Evolutionary conservation across 2,888 invertebrate species (phyloP).

Genomic region (Nebria salina): DNA sequence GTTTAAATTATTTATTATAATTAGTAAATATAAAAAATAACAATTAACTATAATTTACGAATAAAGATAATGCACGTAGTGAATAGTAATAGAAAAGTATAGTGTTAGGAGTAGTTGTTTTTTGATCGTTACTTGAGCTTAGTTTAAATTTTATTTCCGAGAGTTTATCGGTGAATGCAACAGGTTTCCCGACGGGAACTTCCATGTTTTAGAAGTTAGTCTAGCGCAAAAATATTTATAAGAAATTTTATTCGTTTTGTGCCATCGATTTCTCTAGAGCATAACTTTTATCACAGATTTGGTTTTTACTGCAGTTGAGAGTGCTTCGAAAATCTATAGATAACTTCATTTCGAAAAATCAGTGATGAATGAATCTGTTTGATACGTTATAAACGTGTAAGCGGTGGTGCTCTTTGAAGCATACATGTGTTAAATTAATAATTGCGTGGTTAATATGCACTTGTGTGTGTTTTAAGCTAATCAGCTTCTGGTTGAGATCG

Average conservation of each 20-base stretch:
- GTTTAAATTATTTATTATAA: too few species aligned
- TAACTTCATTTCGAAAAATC: too few species aligned
- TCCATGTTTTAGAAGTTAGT: background rate
- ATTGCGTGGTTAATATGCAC: background rate
- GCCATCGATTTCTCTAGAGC: background rate
- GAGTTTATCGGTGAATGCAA: background rate
- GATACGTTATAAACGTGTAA: background rate
- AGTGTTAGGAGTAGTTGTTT: background rate
- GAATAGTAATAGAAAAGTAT: background rate
- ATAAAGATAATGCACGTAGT: too few species aligned
- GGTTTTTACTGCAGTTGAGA: background rate
- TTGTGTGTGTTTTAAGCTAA: background rate
- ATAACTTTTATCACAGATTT: background rate
- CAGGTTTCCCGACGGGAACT: background rate
- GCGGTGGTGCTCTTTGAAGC: background rate
- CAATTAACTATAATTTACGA: too few species aligned
- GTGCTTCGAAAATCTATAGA: background rate
- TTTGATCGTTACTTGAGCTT: background rate
- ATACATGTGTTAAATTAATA: background rate
- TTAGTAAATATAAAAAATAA: too few species aligned
- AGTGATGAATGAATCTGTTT: background rate
- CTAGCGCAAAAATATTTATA: slow-evolving; percentile 1
- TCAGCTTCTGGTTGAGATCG: background rate
- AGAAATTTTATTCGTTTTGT: background rate
- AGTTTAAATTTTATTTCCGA: background rate